Conservation (phyloP, 2,888 invertebrate species). For the Yponomeuta evonymella region DNA sequence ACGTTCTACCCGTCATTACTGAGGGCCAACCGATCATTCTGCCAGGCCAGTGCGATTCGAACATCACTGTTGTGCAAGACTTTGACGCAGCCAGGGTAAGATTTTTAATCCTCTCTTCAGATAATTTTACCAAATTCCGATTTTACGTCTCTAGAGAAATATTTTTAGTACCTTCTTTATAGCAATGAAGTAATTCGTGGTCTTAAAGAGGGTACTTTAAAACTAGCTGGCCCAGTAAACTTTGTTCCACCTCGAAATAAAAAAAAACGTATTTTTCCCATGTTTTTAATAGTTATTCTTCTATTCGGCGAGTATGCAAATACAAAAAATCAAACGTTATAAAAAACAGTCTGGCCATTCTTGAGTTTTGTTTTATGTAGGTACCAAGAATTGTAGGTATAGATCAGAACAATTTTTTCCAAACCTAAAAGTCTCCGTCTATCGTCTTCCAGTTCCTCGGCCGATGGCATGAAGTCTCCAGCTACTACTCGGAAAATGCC, state of each 20-base stretch:
- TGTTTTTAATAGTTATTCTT: background rate
- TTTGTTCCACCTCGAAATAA: background rate
- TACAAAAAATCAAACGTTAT: too few relatives aligned
- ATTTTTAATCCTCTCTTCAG: conserved; percentile 19
- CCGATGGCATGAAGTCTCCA: conserved; percentile 51
- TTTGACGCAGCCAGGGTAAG: conserved; percentile 45
- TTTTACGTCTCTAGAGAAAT: too few relatives aligned
- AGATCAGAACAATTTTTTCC: too few relatives aligned
- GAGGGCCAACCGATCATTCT: conserved; percentile 44
- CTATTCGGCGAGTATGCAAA: background rate
- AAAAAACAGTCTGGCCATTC: too few relatives aligned
- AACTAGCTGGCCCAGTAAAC: too few relatives aligned
- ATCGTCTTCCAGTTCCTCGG: conserved; percentile 46
- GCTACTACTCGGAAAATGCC: conserved; percentile 45
- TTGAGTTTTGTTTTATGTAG: too few relatives aligned
- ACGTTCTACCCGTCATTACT: conserved; percentile 39
- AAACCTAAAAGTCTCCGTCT: too few relatives aligned
- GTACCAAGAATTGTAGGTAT: too few relatives aligned
- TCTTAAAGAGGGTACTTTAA: too few relatives aligned
- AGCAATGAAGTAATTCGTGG: too few relatives aligned
- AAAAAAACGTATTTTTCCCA: background rate
- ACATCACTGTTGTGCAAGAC: conserved; percentile 38
- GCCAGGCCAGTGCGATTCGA: conserved; percentile 47
- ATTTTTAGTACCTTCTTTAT: too few relatives aligned
- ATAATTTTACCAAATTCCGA: too few relatives aligned